A percentile compares a stretch with the other conserved stretches of the same genome.
Evolutionary conservation across 1,140 invertebrate genomes (phyloP).

Genomic region (Penaeus chinensis): DNA sequence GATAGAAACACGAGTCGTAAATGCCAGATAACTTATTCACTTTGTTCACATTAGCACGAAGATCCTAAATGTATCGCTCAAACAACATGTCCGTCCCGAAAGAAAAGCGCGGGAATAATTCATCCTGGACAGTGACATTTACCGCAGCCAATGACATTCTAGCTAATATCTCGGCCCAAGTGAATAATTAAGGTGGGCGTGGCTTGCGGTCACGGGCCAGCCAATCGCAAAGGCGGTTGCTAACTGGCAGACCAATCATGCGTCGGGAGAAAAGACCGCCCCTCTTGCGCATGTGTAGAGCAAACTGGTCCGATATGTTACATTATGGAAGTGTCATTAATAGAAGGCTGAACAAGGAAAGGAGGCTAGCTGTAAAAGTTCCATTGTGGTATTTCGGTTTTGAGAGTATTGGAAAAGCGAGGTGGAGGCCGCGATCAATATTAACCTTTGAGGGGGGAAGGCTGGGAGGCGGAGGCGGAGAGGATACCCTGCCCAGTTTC

Average conservation of each 20-base stretch:
- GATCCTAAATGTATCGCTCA: too few relatives aligned
- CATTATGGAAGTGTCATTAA: constrained; percentile 28
- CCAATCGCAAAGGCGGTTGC: constrained; percentile 1
- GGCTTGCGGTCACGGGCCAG: constrained; percentile 40
- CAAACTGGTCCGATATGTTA: neutral
- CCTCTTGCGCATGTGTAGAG: neutral
- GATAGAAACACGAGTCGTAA: neutral
- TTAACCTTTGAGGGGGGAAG: too few relatives aligned
- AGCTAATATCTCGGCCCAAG: constrained; percentile 29
- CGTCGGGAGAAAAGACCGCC: neutral
- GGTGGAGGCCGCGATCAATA: too few relatives aligned
- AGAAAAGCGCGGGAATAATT: constrained; percentile 31
- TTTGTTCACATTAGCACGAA: neutral
- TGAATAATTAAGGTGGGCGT: constrained; percentile 54
- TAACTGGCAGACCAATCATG: constrained; percentile 32
- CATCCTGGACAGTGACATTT: constrained; percentile 47
- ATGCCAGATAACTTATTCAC: neutral
- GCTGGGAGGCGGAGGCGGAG: too few relatives aligned
- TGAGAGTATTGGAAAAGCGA: too few relatives aligned
- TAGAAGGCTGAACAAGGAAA: neutral
- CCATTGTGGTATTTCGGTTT: too few relatives aligned
- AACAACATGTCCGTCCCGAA: neutral
- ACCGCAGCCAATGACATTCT: constrained; percentile 45
- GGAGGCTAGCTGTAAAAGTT: too few relatives aligned
- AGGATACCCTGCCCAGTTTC: too few relatives aligned